Evolutionary conservation across 2,113 vertebrate genomes (phyloP).

Genomic region (Aegithalos caudatus): DNA sequence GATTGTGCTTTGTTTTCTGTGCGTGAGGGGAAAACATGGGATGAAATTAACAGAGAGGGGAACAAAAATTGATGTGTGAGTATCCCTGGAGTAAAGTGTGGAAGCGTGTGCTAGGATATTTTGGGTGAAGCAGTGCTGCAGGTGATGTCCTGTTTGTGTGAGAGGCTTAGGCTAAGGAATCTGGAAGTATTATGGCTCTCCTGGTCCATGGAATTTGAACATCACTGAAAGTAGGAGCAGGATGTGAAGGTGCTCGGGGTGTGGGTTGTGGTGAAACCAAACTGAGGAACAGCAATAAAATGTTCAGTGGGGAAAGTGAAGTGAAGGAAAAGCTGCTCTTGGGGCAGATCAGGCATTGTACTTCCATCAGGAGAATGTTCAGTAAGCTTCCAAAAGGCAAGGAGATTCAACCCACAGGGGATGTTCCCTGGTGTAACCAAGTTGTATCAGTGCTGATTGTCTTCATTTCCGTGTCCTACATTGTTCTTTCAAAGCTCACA

Average conservation of each 20-base stretch:
- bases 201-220: accelerated
- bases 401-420: neutral
- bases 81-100: neutral
- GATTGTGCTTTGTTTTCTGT: neutral
- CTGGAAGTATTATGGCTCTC: accelerated
- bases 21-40: accelerated
- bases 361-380: neutral
- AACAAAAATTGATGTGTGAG: neutral
- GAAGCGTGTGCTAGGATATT: accelerated
- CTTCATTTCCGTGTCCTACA: neutral
- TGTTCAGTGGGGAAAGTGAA: neutral
- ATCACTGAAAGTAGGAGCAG: neutral
- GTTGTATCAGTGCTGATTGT: accelerated
- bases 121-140: neutral
- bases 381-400: neutral
- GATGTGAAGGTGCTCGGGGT: neutral
- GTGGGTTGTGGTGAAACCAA: neutral
- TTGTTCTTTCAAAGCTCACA: neutral
- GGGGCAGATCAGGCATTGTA: accelerated
- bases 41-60: neutral
- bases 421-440: neutral
- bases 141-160: neutral
- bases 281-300: neutral
- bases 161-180: neutral
- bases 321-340: neutral